Evolutionary conservation across 2,113 vertebrate genomes (phyloP).

Genomic region (Prinia subflava): DNA sequence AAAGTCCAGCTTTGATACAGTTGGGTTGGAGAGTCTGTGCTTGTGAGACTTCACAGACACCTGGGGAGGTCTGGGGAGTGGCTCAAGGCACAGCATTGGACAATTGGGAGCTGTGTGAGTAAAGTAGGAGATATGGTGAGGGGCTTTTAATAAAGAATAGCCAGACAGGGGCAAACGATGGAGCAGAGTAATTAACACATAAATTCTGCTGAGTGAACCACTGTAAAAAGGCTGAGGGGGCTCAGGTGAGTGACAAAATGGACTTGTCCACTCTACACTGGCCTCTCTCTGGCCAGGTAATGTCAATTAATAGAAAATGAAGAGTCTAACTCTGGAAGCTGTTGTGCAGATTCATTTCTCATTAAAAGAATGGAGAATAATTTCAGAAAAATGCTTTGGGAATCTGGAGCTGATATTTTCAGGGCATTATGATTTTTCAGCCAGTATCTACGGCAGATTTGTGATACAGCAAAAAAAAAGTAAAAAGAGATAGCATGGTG

Average conservation of each 20-base stretch:
- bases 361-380: background rate
- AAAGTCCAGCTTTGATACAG: background rate
- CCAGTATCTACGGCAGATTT: background rate
- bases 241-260: background rate
- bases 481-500: background rate
- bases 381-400: background rate
- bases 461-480: background rate
- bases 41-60: background rate
- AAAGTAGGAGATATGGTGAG: background rate
- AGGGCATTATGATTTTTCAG: background rate
- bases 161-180: background rate
- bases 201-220: background rate
- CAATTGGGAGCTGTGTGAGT: fast-evolving
- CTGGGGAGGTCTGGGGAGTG: background rate
- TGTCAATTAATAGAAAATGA: background rate
- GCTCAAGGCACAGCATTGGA: background rate
- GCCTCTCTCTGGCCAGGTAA: background rate
- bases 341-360: background rate
- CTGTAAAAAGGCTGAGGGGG: background rate
- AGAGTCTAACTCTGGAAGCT: background rate
- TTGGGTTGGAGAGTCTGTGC: no score
- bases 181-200: background rate
- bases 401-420: background rate
- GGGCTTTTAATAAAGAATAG: background rate
- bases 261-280: background rate